phyloP scores from a whole-genome alignment of 2,113 vertebrate species.

The Oenanthe melanoleuca region DNA sequence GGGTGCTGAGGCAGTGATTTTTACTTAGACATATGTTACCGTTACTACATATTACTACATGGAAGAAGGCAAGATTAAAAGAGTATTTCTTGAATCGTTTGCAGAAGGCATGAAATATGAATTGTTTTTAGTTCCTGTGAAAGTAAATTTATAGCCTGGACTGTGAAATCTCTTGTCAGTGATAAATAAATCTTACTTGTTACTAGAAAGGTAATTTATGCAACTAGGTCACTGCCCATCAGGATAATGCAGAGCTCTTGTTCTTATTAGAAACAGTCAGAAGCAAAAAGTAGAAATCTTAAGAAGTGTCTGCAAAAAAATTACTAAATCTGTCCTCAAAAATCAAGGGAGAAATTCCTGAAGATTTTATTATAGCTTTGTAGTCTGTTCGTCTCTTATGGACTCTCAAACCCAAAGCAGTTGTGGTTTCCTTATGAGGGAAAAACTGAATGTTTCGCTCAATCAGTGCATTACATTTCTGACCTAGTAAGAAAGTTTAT shows the following conservation, averaged over 20 bases:
- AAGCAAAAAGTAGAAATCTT: not conserved
- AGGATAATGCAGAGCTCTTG: not conserved
- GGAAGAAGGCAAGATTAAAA: not conserved
- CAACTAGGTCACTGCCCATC: not conserved
- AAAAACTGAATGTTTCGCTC: not conserved
- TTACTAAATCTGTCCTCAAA: not conserved
- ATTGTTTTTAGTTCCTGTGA: not conserved
- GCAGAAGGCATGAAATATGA: not conserved
- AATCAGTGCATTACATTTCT: not conserved
- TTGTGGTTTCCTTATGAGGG: not conserved
- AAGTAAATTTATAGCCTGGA: not conserved
- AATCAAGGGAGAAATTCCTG: not conserved
- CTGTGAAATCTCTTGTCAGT: not conserved
- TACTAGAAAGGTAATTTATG: not conserved
- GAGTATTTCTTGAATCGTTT: not conserved
- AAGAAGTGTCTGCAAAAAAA: not conserved
- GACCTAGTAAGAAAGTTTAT: not conserved
- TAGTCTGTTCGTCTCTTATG: not conserved
- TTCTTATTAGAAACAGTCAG: not conserved
- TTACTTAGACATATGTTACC: not conserved
- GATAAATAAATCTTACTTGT: not conserved
- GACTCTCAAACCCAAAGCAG: not conserved
- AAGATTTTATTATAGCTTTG: not conserved
- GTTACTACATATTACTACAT: not conserved
- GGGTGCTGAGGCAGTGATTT: not conserved